Evolutionary conservation across 1,140 invertebrate genomes (phyloP), one percentile per base, ranked within the genome.

Genomic region (Lithobius niger): DNA sequence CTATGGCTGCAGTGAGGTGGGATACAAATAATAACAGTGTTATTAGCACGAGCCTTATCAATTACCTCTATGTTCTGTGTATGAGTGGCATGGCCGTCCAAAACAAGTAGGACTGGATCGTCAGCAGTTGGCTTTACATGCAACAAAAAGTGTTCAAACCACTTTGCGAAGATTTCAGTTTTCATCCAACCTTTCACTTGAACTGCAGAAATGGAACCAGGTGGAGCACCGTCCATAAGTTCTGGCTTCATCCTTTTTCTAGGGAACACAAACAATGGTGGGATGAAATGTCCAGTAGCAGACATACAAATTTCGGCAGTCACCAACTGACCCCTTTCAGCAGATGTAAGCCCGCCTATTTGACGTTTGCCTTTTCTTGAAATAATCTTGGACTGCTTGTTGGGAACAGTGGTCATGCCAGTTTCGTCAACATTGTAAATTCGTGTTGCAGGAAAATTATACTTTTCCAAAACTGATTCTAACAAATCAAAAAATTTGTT

Each of bases 81-180:
- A 58, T 73, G 70, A 21, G 58, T 63, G 18, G 60, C 57, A 57
- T 71, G 71, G 58, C 72, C 74, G 59, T 75, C 70, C 28, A 69
- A 57, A 4, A 74, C 49, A 15, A 73, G 54, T 15, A 73, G 61
- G n/a, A 70, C 62, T 57, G 61, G 62, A 27, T 61, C 51, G 16
- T 68, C 63, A 59, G 50, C 56, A 1, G 67, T 62, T 43, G 59
- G 52, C 36, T 59, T 60, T 13, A 61, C 60, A 64, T 69, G 56
- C 22, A 63, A 61, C 0, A 57, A 55, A 59, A 74, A 72, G 61
- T 74, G 69, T 60, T 70, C 69, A 70, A 74, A 10, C 73, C 71
- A 25, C 57, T 64, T 27, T 6, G 43, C 22, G 19, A 45, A 45
- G 19, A 45, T 4, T 4, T 45, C 43, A 6, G 43, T 45, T 45